These are phyloP conservation scores for Hydractinia echinata DNA, from an alignment of 30 jellyfish, hydroid and myxozoan genomes.

Conservation along the genomic window DNA sequence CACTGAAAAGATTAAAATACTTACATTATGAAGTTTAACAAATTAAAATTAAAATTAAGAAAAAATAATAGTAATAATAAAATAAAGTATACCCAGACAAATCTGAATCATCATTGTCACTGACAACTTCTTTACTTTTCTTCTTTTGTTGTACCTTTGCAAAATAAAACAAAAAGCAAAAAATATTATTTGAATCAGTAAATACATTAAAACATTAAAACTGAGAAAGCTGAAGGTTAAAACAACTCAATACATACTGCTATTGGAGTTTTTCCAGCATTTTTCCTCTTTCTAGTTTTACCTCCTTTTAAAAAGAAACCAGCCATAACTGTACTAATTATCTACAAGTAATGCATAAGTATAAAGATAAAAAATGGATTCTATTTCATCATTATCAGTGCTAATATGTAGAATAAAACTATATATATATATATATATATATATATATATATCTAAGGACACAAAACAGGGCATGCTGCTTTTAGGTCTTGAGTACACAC, in stretches of 20 bases:
- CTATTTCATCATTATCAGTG: no score
- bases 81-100: slow-evolving; percentile 6
- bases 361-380: not conserved
- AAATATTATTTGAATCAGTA: not conserved
- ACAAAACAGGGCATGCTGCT: no score
- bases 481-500: no score
- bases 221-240: no score
- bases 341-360: no score
- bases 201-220: no score
- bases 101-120: slow-evolving; percentile 24
- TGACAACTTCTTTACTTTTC: slow-evolving; percentile 15
- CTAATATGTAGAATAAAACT: not conserved
- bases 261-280: slow-evolving; percentile 9
- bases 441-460: not conserved
- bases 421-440: slow-evolving; percentile 4
- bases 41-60: no score
- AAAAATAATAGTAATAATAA: not conserved
- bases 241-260: no score
- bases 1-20: not conserved
- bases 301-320: slow-evolving; percentile 62
- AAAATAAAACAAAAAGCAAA: not conserved
- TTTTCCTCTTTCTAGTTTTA: slow-evolving; percentile 32
- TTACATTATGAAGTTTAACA: no score
- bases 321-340: slow-evolving; percentile 37
- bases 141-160: not conserved